phyloP scores from a whole-genome alignment of 2,797 vertebrate species.

The Salarias fasciatus region DNA sequence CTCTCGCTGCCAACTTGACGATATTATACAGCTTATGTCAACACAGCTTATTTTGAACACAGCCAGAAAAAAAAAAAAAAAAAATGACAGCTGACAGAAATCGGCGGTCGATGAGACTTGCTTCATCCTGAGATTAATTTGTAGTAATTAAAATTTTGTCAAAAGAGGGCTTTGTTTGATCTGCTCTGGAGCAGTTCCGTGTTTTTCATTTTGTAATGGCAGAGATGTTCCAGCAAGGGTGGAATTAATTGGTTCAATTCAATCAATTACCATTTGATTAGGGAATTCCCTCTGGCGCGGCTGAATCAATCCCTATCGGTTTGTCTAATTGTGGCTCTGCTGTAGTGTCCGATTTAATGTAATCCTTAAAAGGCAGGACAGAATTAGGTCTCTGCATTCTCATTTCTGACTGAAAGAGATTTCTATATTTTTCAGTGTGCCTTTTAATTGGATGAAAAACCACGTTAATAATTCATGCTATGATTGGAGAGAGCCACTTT shows the following conservation, averaged over 20 bases:
- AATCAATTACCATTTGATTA: conserved; percentile 23
- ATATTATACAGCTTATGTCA: conserved; percentile 29
- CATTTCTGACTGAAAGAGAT: too few relatives aligned
- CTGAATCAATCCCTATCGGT: conserved; percentile 2
- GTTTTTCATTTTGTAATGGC: conserved; percentile 9
- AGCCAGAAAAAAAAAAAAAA: neutral
- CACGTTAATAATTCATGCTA: too few relatives aligned
- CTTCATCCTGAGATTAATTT: neutral
- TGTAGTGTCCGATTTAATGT: too few relatives aligned
- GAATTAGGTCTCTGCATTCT: too few relatives aligned
- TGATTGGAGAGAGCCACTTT: conserved; percentile 37
- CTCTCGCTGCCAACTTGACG: conserved; percentile 5
- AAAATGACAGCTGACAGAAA: neutral
- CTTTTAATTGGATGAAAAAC: too few relatives aligned
- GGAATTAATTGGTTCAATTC: conserved; percentile 18
- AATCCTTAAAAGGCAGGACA: too few relatives aligned
- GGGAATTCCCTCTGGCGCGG: conserved; percentile 13
- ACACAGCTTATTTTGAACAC: neutral
- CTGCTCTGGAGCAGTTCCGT: neutral
- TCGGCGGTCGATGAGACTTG: too few relatives aligned
- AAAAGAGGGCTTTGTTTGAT: neutral
- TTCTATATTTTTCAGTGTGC: too few relatives aligned
- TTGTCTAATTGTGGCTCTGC: conserved; percentile 14
- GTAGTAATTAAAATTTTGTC: conserved; percentile 4
- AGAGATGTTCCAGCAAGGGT: neutral